Base-by-base conservation (phyloP, 2,113 vertebrate genomes). In the Hirundichthys speculiger region DNA sequence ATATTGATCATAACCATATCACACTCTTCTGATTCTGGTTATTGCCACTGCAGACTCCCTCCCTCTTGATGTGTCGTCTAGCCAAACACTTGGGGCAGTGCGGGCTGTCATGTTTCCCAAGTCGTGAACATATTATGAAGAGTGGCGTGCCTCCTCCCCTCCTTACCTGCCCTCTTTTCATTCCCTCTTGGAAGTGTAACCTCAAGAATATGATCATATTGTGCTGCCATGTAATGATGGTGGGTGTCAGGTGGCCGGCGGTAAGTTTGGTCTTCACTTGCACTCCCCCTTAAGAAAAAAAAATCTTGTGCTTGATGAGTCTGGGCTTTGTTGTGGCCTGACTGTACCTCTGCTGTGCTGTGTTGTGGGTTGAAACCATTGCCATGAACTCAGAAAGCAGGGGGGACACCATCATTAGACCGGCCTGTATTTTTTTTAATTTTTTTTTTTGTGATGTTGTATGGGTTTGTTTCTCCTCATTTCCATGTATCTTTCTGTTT, bases 191-290 rank as follows among this genome's bases (percentile, higher is more conserved):
- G 79, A 85, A 88, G 77, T 87, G 66, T 88, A 82, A 84, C 83
- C 77, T 85, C 77, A 78, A 79, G 80, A 82, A 84, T 90, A 83
- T 92, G 74, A 76, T 91, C 82, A 90, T 75, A 72, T 88, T 90
- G 87, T 90, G 82, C 89, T 91, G 89, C 84, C 83, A 89, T 91
- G 85, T 93, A 88, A 90, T 89, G 90, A 91, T 92, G 89, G 90
- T 92, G 84, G 87, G 87, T 89, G 89, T 90, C 82, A 88, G 86
- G 83, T 79, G 3, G 73, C 75, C 46, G 22, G 66, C 43, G 89
- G 91, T 91, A 90, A 92, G 89, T 92, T 78, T 84, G 71, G 86
- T 89, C 89, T 86, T 90, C 86, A 87, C 87, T 80, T 68, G 70
- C 52, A 55, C 82, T 82, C 82, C 84, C 88, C 86, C 79, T 84